Conservation (phyloP, 2,888 invertebrate species). For the Acheta domesticus region DNA sequence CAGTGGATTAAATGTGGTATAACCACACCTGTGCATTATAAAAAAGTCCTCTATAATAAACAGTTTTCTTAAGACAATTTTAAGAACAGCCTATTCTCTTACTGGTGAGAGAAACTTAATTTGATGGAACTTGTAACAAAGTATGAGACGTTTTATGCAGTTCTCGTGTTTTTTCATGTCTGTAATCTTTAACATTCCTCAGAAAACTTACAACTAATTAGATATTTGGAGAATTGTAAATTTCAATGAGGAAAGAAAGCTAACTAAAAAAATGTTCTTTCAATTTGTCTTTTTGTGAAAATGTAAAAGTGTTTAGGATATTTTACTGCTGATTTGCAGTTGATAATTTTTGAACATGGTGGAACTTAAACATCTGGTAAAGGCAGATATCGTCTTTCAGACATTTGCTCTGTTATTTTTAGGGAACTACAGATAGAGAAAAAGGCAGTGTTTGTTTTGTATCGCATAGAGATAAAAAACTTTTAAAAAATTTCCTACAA, state of each 20-base stretch:
- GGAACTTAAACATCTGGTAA: neutral
- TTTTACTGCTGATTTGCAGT: constrained; percentile 52
- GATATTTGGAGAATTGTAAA: constrained; percentile 22
- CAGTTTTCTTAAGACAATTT: constrained; percentile 28
- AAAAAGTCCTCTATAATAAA: constrained; percentile 26
- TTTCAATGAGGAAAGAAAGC: constrained; percentile 26
- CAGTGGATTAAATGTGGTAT: constrained; percentile 27
- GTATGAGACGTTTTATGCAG: constrained; percentile 27
- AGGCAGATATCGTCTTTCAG: neutral
- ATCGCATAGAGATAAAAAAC: constrained; percentile 61
- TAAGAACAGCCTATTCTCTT: constrained; percentile 33
- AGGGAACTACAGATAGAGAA: constrained; percentile 49
- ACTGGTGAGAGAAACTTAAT: constrained; percentile 27
- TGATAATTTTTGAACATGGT: constrained; percentile 36
- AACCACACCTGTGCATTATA: constrained; percentile 30
- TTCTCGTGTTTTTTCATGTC: constrained; percentile 36
- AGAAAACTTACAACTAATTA: constrained; percentile 27
- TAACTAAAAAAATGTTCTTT: constrained; percentile 18
- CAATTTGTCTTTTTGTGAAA: constrained; percentile 38
- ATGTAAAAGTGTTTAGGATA: constrained; percentile 50
- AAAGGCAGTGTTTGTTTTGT: constrained; percentile 60
- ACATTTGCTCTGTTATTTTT: constrained; percentile 49
- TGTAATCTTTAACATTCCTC: constrained; percentile 37
- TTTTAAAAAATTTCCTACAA: constrained; percentile 49
- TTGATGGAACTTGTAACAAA: constrained; percentile 30